These are phyloP conservation scores for Stercorarius parasiticus DNA, from an alignment of 2,113 vertebrate genomes.

Conservation along the genomic window DNA sequence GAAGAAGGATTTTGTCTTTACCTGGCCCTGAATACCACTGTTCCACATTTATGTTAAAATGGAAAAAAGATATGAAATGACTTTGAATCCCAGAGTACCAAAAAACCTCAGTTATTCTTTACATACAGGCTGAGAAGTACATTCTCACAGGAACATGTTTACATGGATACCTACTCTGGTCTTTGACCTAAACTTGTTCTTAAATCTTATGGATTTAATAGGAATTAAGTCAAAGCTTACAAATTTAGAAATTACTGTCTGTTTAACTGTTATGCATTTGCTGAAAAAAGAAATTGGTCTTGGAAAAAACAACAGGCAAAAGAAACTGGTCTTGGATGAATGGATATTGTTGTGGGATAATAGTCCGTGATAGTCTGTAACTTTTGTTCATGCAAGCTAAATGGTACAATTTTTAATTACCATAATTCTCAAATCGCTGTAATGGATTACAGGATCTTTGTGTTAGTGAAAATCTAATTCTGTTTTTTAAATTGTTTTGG, in stretches of 20 bases:
- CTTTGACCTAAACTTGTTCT: neutral
- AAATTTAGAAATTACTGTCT: neutral
- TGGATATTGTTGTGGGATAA: neutral
- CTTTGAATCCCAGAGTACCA: neutral
- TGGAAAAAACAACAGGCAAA: neutral
- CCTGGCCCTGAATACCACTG: neutral
- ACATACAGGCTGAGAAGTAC: neutral
- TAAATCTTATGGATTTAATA: neutral
- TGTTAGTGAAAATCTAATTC: neutral
- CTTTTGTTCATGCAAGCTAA: neutral
- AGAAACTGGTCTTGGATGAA: neutral
- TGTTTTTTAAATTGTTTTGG: neutral
- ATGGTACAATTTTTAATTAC: conserved; percentile 23
- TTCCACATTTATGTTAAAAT: neutral
- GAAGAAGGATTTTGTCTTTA: neutral
- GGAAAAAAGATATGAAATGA: neutral
- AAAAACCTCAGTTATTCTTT: accelerated
- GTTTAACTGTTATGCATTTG: neutral
- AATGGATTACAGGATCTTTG: neutral
- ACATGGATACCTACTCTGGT: neutral
- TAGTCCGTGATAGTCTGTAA: neutral
- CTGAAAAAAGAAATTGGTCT: neutral
- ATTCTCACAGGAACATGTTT: neutral
- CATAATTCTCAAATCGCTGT: neutral
- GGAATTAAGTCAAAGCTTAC: neutral